A percentile compares a stretch with the other conserved stretches of the same genome.
Evolutionary conservation across 1,140 invertebrate genomes (phyloP).

Genomic region (Drosophila azteca): DNA sequence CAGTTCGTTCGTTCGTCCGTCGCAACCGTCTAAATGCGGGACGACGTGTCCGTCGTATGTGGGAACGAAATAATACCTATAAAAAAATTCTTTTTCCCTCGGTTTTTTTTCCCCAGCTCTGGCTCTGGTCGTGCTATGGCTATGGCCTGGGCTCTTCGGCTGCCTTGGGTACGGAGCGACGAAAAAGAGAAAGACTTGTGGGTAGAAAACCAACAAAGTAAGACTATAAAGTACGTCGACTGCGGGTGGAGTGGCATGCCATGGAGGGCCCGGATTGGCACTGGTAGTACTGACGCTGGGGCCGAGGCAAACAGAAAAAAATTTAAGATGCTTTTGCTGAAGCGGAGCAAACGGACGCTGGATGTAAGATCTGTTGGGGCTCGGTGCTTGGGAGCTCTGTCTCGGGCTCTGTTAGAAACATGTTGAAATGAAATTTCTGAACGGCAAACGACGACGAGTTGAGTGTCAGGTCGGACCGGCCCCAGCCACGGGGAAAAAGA

Average conservation of each 20-base stretch:
- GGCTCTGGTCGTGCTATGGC: conserved; percentile 20
- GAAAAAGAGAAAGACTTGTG: conserved; percentile 82
- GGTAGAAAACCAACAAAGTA: conserved; percentile 82
- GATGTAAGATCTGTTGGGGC: conserved; percentile 66
- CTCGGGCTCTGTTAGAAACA: conserved; percentile 67
- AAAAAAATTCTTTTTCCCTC: conserved; percentile 70
- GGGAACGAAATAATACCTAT: conserved; percentile 81
- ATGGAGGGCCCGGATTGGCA: conserved; percentile 6
- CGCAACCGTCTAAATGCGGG: conserved; percentile 18
- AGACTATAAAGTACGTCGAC: conserved; percentile 75
- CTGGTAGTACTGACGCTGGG: conserved; percentile 2
- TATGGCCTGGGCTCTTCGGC: conserved; percentile 24
- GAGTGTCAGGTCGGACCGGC: conserved; percentile 58
- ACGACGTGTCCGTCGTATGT: conserved; percentile 77
- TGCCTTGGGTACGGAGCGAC: conserved; percentile 50
- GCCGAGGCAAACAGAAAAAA: conserved; percentile 56
- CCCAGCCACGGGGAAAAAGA: conserved; percentile 38
- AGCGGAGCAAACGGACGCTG: conserved; percentile 52
- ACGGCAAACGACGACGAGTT: conserved; percentile 46
- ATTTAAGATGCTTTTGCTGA: conserved; percentile 80
- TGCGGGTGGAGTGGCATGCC: conserved; percentile 18
- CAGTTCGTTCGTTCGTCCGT: conserved; percentile 9
- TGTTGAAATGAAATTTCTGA: conserved; percentile 79
- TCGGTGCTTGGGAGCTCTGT: conserved; percentile 15
- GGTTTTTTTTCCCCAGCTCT: conserved; percentile 59